These are phyloP conservation scores for Polypterus bichir DNA, from an alignment of 2,113 vertebrate genomes.

Conservation along the genomic window DNA sequence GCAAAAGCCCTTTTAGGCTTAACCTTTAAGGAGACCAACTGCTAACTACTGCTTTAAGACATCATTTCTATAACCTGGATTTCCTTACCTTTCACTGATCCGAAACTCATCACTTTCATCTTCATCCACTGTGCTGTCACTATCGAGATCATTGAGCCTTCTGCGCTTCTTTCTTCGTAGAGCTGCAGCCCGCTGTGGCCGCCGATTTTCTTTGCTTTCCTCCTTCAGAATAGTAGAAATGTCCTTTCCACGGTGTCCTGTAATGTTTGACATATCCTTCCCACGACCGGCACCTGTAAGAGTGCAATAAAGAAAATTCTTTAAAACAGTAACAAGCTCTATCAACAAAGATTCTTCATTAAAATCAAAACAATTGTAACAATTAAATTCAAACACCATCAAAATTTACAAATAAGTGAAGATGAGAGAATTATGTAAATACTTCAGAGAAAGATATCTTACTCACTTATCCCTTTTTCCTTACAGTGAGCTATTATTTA, in stretches of 20 bases:
- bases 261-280: slow-evolving; percentile 69
- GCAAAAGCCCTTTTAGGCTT: too few species aligned
- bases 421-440: background rate
- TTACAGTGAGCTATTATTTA: too few species aligned
- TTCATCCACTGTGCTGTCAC: slow-evolving; percentile 83
- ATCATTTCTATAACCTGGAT: too few species aligned
- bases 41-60: too few species aligned
- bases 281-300: slow-evolving; percentile 51
- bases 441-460: background rate
- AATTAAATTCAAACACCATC: too few species aligned
- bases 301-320: background rate
- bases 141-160: slow-evolving; percentile 86
- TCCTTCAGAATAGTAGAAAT: slow-evolving; percentile 84
- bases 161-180: slow-evolving; percentile 68
- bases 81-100: slow-evolving; percentile 78
- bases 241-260: slow-evolving; percentile 82
- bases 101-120: slow-evolving; percentile 92
- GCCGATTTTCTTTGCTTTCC: slow-evolving; percentile 68
- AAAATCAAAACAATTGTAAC: too few species aligned
- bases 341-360: background rate
- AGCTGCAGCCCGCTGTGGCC: slow-evolving; percentile 51
- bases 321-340: background rate
- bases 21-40: too few species aligned
- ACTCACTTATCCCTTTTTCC: too few species aligned
- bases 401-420: background rate